Conservation (phyloP, 2,888 invertebrate genomes). For the Deroplatys truncata region DNA sequence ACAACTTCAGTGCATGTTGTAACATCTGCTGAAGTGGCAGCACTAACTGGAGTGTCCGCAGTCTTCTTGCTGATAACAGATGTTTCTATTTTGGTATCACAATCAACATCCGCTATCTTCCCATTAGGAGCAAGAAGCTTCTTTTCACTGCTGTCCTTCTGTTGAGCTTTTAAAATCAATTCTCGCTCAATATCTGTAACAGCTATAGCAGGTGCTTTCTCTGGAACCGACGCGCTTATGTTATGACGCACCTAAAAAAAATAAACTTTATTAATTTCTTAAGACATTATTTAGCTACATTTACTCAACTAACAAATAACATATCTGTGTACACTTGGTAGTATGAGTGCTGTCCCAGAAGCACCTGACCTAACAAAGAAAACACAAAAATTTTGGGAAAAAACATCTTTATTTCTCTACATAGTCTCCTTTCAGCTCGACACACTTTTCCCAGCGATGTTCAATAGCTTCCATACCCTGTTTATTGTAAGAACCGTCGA, state of each 20-base stretch:
- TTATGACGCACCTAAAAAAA: neutral
- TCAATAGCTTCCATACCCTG: too few species aligned
- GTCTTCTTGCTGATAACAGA: neutral
- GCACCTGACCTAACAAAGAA: too few species aligned
- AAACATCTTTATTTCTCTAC: too few species aligned
- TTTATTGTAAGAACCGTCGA: too few species aligned
- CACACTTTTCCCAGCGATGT: too few species aligned
- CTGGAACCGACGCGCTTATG: neutral
- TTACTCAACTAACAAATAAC: too few species aligned
- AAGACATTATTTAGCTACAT: neutral
- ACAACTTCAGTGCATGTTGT: neutral
- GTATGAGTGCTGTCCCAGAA: too few species aligned
- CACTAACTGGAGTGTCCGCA: neutral
- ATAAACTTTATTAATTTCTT: neutral
- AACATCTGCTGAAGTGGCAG: too few species aligned
- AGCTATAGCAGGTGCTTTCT: neutral
- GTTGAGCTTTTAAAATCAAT: neutral
- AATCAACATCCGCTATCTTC: neutral
- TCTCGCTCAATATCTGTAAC: neutral
- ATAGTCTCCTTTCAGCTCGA: too few species aligned
- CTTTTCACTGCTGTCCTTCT: neutral
- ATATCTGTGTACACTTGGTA: too few species aligned
- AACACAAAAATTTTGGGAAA: too few species aligned
- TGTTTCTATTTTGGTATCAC: neutral
- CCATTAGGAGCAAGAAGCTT: neutral